A percentile compares a stretch with the other conserved stretches of the same genome.
Conservation (phyloP, 2,113 vertebrate species). For the Alosa alosa region DNA sequence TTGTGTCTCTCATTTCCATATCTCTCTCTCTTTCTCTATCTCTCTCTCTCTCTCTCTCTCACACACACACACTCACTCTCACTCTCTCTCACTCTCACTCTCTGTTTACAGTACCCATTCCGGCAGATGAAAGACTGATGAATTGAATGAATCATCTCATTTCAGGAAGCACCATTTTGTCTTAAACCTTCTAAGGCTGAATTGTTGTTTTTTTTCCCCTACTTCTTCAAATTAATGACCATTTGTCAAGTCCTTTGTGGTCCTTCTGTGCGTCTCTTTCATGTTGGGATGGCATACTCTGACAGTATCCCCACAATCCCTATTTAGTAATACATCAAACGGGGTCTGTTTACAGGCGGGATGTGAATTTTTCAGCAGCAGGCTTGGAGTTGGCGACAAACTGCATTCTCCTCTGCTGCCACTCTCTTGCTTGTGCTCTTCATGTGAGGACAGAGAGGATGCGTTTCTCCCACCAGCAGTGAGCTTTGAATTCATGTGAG, state of each 20-base stretch:
- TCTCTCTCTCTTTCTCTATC: slow-evolving; percentile 29
- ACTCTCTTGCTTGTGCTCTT: background rate
- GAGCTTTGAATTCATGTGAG: background rate
- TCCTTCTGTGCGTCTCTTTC: slow-evolving; percentile 19
- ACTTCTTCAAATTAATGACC: background rate
- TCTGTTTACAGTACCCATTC: background rate
- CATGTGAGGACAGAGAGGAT: background rate
- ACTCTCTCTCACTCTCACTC: slow-evolving; percentile 14
- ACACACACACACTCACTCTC: background rate
- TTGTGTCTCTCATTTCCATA: slow-evolving; percentile 38
- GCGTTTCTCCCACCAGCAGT: background rate
- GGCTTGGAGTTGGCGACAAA: background rate
- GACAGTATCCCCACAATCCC: slow-evolving; percentile 14
- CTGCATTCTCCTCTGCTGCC: background rate
- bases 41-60: slow-evolving; percentile 17
- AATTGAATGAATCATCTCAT: background rate
- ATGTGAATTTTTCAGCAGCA: slow-evolving; percentile 27
- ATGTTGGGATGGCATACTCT: slow-evolving; percentile 28
- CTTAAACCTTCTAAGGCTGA: background rate
- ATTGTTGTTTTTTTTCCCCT: background rate
- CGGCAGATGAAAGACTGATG: background rate
- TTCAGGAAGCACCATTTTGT: background rate
- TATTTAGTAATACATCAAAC: slow-evolving; percentile 17
- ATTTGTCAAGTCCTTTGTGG: background rate
- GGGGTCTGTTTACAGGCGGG: slow-evolving; percentile 14